Evolutionary conservation across 2,113 vertebrate genomes (phyloP).

Genomic region (Lasiurus cinereus): DNA sequence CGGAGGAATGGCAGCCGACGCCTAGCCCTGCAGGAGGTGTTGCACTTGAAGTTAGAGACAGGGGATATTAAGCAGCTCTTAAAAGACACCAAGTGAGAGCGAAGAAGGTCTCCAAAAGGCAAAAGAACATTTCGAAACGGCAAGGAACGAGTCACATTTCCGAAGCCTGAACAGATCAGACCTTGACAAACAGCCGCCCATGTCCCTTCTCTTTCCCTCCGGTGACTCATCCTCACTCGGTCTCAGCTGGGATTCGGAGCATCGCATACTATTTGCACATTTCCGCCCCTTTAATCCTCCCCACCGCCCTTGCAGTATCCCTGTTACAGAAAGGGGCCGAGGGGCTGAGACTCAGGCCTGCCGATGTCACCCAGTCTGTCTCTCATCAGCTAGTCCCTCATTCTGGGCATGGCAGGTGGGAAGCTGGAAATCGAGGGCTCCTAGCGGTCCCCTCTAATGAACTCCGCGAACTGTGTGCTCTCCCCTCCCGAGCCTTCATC

Average conservation of each 20-base stretch:
- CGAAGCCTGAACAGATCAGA: background rate
- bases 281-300: background rate
- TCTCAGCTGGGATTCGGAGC: background rate
- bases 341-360: background rate
- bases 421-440: background rate
- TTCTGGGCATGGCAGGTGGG: background rate
- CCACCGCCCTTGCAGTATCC: background rate
- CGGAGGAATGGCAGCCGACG: background rate
- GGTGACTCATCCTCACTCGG: background rate
- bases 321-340: background rate
- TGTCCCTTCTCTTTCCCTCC: background rate
- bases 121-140: background rate
- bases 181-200: background rate
- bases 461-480: background rate
- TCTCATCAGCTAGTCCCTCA: background rate
- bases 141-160: background rate
- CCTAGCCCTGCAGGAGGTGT: background rate
- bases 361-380: background rate
- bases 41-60: background rate
- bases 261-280: background rate
- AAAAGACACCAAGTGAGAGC: background rate
- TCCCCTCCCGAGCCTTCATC: background rate
- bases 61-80: background rate
- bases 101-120: background rate
- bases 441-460: background rate